These are phyloP conservation scores for Brienomyrus brachyistius DNA, from an alignment of 2,113 vertebrate species.

Conservation along the genomic window DNA sequence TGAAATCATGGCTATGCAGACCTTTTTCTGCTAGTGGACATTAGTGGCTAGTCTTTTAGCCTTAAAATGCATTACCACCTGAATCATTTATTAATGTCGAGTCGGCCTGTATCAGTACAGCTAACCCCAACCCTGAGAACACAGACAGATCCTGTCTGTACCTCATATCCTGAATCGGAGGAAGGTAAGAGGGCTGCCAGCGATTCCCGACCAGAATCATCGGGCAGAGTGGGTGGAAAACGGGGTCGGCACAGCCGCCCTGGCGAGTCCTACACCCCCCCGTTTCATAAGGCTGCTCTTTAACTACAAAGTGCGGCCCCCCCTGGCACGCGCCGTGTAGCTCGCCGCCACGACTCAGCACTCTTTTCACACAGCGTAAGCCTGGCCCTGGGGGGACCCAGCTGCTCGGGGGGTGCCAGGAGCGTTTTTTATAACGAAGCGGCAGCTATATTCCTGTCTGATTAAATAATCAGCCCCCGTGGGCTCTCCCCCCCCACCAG, in stretches of 20 bases:
- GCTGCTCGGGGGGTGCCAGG: not conserved
- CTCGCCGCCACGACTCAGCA: not conserved
- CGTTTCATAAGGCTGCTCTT: slow-evolving; percentile 27
- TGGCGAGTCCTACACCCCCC: not conserved
- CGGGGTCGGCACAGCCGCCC: not conserved
- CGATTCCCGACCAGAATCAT: not conserved
- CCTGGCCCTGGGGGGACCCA: not conserved
- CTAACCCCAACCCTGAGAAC: not conserved
- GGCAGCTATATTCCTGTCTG: not conserved
- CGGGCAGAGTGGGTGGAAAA: not conserved
- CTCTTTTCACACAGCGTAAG: not conserved
- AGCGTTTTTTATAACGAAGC: not conserved
- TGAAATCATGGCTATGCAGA: not conserved
- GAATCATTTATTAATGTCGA: not conserved
- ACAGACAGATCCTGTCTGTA: not conserved
- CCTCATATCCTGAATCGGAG: not conserved
- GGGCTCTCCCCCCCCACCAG: not conserved
- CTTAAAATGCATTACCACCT: not conserved
- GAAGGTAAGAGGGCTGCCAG: not conserved
- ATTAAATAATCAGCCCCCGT: not conserved
- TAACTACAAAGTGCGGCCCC: slow-evolving; percentile 1
- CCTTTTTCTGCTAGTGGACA: not conserved
- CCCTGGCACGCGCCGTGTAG: not conserved
- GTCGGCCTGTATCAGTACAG: not conserved
- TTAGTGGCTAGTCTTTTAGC: not conserved